A percentile compares a stretch with the other conserved stretches of the same genome.
Evolutionary conservation across 2,797 vertebrate genomes (phyloP).

Genomic region (Sus cebifrons): DNA sequence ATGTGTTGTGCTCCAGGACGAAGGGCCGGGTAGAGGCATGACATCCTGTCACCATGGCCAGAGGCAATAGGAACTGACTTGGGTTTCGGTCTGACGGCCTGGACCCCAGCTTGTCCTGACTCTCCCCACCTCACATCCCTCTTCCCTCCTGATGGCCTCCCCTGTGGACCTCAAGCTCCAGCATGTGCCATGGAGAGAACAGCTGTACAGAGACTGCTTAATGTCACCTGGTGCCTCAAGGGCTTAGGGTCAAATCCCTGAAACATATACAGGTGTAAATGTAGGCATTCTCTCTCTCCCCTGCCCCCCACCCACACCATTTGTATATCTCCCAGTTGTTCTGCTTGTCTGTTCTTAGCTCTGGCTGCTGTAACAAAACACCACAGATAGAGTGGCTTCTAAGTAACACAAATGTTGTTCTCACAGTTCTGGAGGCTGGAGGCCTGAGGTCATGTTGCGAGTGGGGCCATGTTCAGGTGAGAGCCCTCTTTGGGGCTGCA

Average conservation of each 20-base stretch:
- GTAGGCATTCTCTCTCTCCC: too few relatives aligned
- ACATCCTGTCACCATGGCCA: background rate
- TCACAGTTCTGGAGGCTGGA: background rate
- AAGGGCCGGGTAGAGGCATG: fast-evolving
- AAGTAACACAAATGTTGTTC: background rate
- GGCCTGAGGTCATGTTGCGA: background rate
- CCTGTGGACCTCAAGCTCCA: background rate
- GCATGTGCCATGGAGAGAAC: fast-evolving
- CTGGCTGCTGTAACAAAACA: background rate
- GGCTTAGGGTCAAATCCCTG: background rate
- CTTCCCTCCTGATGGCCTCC: background rate
- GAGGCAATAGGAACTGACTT: too few relatives aligned
- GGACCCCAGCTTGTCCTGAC: background rate
- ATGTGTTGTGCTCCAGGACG: background rate
- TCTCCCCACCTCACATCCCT: background rate
- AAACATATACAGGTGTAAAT: fast-evolving
- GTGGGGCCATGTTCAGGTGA: background rate
- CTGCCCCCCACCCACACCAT: too few relatives aligned
- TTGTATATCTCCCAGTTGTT: background rate
- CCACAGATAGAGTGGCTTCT: background rate
- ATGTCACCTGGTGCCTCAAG: background rate
- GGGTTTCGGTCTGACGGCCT: fast-evolving
- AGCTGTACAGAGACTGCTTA: background rate
- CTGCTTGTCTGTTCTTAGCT: background rate
- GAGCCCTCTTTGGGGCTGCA: background rate